Evolutionary conservation across 2,888 invertebrate species (phyloP).

Genomic region (Mesorhabditis sp.): DNA sequence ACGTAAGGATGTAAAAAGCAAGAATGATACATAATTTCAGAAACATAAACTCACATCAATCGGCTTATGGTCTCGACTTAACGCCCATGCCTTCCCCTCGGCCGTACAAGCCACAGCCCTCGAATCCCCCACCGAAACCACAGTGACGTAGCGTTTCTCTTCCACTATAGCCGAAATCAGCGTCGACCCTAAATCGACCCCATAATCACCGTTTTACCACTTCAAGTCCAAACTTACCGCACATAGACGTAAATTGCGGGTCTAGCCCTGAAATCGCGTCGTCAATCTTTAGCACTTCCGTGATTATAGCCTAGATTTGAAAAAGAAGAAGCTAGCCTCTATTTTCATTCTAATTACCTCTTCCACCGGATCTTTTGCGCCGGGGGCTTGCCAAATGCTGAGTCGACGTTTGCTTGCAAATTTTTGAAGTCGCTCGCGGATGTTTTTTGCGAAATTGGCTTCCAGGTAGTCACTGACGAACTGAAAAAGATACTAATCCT

Average conservation of each 20-base stretch:
- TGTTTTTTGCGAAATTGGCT: slow-evolving; percentile 25
- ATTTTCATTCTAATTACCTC: not conserved
- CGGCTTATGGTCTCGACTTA: slow-evolving; percentile 94
- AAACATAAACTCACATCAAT: slow-evolving; percentile 70
- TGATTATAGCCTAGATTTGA: slow-evolving; percentile 27
- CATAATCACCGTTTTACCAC: slow-evolving; percentile 7
- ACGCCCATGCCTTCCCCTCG: slow-evolving; percentile 80
- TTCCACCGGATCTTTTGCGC: not conserved
- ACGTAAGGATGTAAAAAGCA: no score
- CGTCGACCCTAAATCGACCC: slow-evolving; percentile 73
- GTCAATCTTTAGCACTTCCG: slow-evolving; percentile 32
- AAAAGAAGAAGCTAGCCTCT: not conserved
- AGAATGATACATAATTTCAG: no score
- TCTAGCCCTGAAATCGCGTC: slow-evolving; percentile 29
- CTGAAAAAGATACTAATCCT: slow-evolving; percentile 13
- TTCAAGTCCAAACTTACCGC: slow-evolving; percentile 17
- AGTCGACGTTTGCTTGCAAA: slow-evolving; percentile 17
- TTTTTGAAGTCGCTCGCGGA: slow-evolving; percentile 25
- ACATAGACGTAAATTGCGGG: slow-evolving; percentile 20
- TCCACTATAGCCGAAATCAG: slow-evolving; percentile 83
- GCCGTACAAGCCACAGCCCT: slow-evolving; percentile 82
- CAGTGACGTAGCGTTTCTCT: slow-evolving; percentile 74
- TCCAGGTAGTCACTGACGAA: slow-evolving; percentile 41
- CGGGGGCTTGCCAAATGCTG: not conserved
- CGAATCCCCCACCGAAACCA: slow-evolving; percentile 94